A percentile compares a stretch with the other conserved stretches of the same genome.
Conservation (phyloP, 2,113 vertebrate genomes). For the Dicrurus megarhynchus region DNA sequence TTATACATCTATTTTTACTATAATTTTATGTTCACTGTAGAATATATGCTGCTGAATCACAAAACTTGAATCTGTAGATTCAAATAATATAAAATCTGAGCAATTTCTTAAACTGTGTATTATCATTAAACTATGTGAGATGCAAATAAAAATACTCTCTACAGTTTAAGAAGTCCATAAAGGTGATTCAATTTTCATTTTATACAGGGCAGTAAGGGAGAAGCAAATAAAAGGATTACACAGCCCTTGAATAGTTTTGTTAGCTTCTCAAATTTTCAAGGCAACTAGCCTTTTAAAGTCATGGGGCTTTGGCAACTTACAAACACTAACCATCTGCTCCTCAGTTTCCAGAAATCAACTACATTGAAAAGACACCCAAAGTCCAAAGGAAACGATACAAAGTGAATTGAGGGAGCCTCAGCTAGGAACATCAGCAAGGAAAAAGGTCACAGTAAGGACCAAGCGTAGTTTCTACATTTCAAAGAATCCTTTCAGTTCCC, state of each 20-base stretch:
- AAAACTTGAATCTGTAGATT: background rate
- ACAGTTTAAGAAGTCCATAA: background rate
- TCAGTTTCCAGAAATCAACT: background rate
- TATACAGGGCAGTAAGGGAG: background rate
- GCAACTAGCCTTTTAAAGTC: background rate
- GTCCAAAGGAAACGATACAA: background rate
- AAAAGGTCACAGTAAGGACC: background rate
- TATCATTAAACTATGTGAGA: background rate
- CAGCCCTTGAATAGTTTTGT: background rate
- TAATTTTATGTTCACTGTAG: background rate
- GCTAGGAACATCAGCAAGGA: background rate
- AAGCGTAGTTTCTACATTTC: background rate
- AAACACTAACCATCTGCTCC: conserved; percentile 47
- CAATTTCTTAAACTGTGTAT: background rate
- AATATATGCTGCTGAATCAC: background rate
- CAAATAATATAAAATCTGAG: background rate
- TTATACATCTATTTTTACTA: background rate
- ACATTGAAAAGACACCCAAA: background rate
- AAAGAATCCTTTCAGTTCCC: background rate
- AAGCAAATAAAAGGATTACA: background rate
- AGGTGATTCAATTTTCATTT: background rate
- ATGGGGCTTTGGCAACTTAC: conserved; percentile 11
- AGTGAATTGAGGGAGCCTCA: background rate
- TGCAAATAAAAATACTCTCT: background rate
- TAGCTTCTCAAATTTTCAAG: conserved; percentile 3